Evolutionary conservation across 2,888 invertebrate species (phyloP), one percentile per base, ranked within the genome.

Genomic region (Griposia aprilina): DNA sequence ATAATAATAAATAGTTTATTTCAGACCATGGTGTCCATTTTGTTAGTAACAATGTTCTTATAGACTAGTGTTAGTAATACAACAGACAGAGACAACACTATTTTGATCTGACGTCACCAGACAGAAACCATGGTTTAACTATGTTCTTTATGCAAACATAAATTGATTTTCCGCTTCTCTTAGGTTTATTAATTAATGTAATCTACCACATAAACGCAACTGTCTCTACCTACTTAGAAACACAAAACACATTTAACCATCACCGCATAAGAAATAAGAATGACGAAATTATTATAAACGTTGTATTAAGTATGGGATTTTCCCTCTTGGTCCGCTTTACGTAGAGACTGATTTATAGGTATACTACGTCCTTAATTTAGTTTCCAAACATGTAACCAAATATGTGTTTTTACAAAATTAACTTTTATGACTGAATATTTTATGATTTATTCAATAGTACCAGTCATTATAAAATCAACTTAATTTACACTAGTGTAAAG

Each of bases 221-320:
- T 15, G 10, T 15, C 10, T 41, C 36, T 52, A 52, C 52, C 52
- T 55, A 57, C 59, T 74, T n/a, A 52, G 17, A 75, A 75, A 74
- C 60, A 74, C 75, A 52, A 74, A 62, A 74, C 62, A 8, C 45
- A 20, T n/a, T 20, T 20, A 52, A 41, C 23, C 17, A 45, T 45
- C 13, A 6, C 1, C 23, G 3, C 26, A 30, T 17, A n/a, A 11
- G 2, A 36, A 48, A 66, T 15, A 76, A n/a, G 7, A 41, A 78
- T 78, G 72, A 78, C 72, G 57, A 57, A 71, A 78, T 71, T 30
- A 30, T 15, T 67, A 48, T n/a, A 30, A 69, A 68, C 0, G 17
- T 41, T 68, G 30, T 17, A 55, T 68, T 3, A 26, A 65, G 15
- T n/a, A 26, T 57, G 6, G 74, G 57, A 15, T 80, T 63, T 67